Base-by-base conservation (phyloP, 2,888 invertebrate species). In the Ophioninae sp. region DNA sequence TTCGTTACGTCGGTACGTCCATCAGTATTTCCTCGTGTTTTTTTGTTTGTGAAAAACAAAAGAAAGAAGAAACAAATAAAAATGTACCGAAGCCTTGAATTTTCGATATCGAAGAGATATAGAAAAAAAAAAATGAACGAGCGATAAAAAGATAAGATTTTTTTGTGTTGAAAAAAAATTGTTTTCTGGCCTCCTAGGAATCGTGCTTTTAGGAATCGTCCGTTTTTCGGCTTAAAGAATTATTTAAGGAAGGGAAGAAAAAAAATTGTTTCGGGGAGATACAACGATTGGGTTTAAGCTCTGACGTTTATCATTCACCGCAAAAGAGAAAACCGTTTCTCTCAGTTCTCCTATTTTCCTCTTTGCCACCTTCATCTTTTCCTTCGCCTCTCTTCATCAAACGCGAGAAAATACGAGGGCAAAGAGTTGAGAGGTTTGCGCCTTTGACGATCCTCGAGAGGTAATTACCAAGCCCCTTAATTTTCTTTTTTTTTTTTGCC, bases 341-440 rank as follows among this genome's bases (percentile, higher is more conserved):
- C 57, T 67, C 13, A 37, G 44, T 10, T 57, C 64, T 64, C 39
- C 37, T 6, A 72, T 72, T 70, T 78, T 79, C 73, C 50, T 62
- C 56, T 74, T 84, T 79, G 21, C 61, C 44, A 57, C 56, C 64
- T 70, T 62, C 77, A 59, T 59, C 10, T 72, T 69, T 39, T 68
- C 44, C 78, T 30, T 68, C 64, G 3, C 70, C 82, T 41, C 72
- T 78, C 77, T 77, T 79, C 70, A 62, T 62, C 20, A 44, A 64
- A 59, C 44, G 64, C 39, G 79, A 70, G 17, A 74, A 82, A 65
- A 79, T 78, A 82, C 44, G 79, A 79, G 68, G 64, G n/a, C 65
- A 8, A 61, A 72, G 50, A 67, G 73, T 78, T 56, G 50, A 72
- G 80, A 61, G 44, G 73, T 72, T 78, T 64, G 30, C 57, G 23